Base-by-base conservation (phyloP, 2,888 invertebrate genomes). In the Drosophila setosimentum region DNA sequence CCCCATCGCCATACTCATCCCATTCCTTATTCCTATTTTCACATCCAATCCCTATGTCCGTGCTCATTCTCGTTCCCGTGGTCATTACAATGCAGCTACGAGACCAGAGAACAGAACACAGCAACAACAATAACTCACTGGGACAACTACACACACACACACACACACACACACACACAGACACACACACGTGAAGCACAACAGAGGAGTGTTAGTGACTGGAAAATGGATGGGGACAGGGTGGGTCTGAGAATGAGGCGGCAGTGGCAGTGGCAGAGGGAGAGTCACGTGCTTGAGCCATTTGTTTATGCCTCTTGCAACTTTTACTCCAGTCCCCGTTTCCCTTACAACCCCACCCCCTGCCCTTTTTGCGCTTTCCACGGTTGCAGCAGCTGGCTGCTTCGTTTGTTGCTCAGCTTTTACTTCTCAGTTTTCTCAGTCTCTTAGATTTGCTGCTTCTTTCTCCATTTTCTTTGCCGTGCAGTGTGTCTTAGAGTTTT, bases 251-350 rank as follows among this genome's bases (percentile, higher is more conserved):
- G 16, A 13, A 16, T 3, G 4, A 29, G 29, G 29, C 3, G 2
- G 1, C 10, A 11, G 53, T 3, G n/a, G 18, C 6, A 29, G 11
- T 16, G 42, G 13, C 29, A 55, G 48, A 10, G 32, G 54, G 24
- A 18, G 48, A 69, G 66, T 83, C 81, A 86, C 75, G 68, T 83
- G 80, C 73, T 55, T 79, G 83, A 82, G 65, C 62, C 86, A 85
- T 87, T 87, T 87, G 83, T 74, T 82, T 75, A 73, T 73, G 75
- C 69, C 76, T 78, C 66, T 67, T 82, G 58, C 63, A 68, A 78
- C 80, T 72, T 77, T 77, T 55, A 27, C 4, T 27, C 30, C 30
- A 37, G 37, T 40, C 37, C 40, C 35, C 45, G 33, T 35, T 73
- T 37, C 3, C 21, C 33, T n/a, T n/a, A n/a, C n/a, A n/a, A n/a